Conservation (phyloP, 2,888 invertebrate genomes). For the Hedychridium roseum region DNA sequence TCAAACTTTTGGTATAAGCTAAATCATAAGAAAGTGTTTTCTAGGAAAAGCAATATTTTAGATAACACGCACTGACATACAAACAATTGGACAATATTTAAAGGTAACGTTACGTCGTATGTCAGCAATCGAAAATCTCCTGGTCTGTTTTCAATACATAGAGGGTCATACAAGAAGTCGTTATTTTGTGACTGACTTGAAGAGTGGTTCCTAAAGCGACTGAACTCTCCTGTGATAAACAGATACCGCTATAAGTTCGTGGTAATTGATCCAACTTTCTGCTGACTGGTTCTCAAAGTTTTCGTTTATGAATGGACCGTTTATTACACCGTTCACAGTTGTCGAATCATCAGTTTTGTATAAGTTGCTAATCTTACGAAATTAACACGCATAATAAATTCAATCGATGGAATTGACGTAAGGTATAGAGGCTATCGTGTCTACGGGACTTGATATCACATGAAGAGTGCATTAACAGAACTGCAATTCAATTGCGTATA, state of each 20-base stretch:
- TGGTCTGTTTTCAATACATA: too few species aligned
- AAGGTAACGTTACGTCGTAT: too few species aligned
- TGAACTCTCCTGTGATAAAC: conserved; percentile 50
- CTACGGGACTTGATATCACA: conserved; percentile 31
- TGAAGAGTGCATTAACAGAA: conserved; percentile 23
- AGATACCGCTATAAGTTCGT: conserved; percentile 45
- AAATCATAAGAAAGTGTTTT: too few species aligned
- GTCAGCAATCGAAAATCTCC: too few species aligned
- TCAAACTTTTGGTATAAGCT: too few species aligned
- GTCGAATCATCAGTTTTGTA: neutral
- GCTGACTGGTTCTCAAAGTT: neutral
- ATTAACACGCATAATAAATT: conserved; percentile 3
- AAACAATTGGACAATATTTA: too few species aligned
- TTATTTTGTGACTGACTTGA: too few species aligned
- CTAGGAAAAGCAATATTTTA: too few species aligned
- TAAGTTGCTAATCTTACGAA: neutral
- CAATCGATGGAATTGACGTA: conserved; percentile 14
- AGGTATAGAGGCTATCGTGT: conserved; percentile 29
- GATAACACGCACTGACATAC: too few species aligned
- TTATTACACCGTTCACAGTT: neutral
- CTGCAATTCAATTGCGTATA: conserved; percentile 38
- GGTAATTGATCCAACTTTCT: conserved; percentile 28
- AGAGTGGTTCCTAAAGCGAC: conserved; percentile 44
- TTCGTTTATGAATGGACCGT: neutral
- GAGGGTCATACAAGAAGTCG: too few species aligned